Percentiles rank a stretch among this genome's conserved stretches.
Conservation (phyloP, 2,888 invertebrate genomes). For the Cantharis rustica region DNA sequence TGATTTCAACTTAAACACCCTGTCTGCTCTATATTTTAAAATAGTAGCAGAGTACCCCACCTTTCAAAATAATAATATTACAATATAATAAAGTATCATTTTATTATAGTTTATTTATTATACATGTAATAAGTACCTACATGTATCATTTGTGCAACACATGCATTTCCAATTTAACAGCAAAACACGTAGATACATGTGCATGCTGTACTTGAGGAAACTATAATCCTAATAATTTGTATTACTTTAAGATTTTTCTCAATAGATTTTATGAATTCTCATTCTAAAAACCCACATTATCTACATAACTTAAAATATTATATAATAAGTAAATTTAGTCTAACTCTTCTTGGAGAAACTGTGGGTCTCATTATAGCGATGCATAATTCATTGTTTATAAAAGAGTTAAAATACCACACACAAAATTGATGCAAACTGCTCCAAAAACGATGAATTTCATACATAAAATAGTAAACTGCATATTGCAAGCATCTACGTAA, state of each 20-base stretch:
- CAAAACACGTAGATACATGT: too few relatives aligned
- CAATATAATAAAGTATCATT: too few relatives aligned
- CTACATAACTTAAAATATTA: neutral
- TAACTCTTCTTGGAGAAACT: neutral
- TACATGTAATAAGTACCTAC: neutral
- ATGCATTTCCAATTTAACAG: neutral
- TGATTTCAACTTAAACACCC: constrained; percentile 20
- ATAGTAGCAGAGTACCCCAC: neutral
- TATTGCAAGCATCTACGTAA: neutral
- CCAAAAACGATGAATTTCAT: neutral
- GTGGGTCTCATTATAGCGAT: neutral
- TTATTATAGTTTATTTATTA: neutral
- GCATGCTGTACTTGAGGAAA: too few relatives aligned
- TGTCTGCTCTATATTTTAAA: constrained; percentile 20
- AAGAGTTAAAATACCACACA: neutral
- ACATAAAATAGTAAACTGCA: neutral
- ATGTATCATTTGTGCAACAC: neutral
- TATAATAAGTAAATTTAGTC: neutral
- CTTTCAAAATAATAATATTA: neutral
- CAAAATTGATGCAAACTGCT: neutral
- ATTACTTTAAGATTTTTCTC: too few relatives aligned
- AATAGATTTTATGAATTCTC: too few relatives aligned
- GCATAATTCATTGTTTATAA: neutral
- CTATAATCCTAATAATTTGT: too few relatives aligned
- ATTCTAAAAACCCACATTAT: too few relatives aligned